These are phyloP conservation scores for Eutolmus rufibarbis DNA, from an alignment of 2,888 invertebrate species.

Conservation along the genomic window DNA sequence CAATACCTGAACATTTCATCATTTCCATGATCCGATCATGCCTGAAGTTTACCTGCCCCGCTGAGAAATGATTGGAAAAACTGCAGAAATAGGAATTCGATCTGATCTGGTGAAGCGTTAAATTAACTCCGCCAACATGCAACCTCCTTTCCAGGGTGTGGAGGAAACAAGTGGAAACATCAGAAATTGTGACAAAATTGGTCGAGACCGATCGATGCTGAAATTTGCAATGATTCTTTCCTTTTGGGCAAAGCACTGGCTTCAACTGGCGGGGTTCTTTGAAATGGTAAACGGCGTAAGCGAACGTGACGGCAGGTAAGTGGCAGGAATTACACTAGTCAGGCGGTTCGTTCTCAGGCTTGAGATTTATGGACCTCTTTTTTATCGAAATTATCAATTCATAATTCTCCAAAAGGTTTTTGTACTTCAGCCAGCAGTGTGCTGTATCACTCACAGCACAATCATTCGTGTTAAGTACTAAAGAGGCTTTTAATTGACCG, in stretches of 20 bases:
- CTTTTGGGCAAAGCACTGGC: background rate
- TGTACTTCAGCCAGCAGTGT: background rate
- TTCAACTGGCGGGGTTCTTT: background rate
- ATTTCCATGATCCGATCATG: conserved; percentile 16
- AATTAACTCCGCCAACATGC: conserved; percentile 25
- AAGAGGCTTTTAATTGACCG: background rate
- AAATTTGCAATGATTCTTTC: background rate
- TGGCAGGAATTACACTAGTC: background rate
- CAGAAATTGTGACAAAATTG: conserved; percentile 19
- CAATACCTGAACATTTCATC: background rate
- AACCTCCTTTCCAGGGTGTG: background rate
- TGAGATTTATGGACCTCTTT: background rate
- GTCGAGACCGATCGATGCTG: background rate
- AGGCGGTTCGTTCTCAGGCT: background rate
- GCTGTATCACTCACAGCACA: background rate
- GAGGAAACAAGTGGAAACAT: background rate
- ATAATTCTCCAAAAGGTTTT: background rate
- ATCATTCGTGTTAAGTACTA: background rate
- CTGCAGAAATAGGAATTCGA: conserved; percentile 9
- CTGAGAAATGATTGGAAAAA: conserved; percentile 19
- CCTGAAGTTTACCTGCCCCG: background rate
- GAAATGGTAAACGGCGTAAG: background rate
- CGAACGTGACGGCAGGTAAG: background rate
- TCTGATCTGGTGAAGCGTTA: conserved; percentile 18
- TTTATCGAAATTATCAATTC: background rate